phyloP scores from a whole-genome alignment of 2,797 vertebrate species.

The Anguilla megastoma region DNA sequence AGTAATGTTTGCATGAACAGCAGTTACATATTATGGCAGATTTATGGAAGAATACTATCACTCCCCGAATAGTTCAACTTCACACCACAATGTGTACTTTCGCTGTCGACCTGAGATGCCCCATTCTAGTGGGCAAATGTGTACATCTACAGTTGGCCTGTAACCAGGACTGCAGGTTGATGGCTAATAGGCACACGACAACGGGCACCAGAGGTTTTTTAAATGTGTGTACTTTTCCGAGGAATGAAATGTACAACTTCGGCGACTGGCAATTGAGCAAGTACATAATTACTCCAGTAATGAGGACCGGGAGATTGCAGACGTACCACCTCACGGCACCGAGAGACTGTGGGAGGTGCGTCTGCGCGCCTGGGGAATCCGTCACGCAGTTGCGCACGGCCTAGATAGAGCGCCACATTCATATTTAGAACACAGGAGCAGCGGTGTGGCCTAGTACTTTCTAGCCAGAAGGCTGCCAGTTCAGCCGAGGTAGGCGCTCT shows the following conservation, averaged over 20 bases:
- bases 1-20: too few relatives aligned
- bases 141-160: background rate
- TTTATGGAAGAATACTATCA: background rate
- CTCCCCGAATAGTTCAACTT: background rate
- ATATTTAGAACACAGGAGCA: background rate
- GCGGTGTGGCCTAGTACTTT: background rate
- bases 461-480: background rate
- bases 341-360: conserved; percentile 5
- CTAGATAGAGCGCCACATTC: conserved; percentile 16
- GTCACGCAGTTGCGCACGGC: background rate
- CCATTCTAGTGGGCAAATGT: background rate
- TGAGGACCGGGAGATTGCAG: conserved; percentile 25
- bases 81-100: background rate
- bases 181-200: background rate
- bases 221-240: conserved; percentile 16
- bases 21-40: background rate
- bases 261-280: conserved; percentile 16
- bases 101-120: background rate
- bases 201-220: background rate
- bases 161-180: background rate
- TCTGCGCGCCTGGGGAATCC: background rate
- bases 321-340: conserved; percentile 18
- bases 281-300: conserved; percentile 33
- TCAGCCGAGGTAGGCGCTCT: background rate
- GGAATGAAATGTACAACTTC: conserved; percentile 14